phyloP scores from a whole-genome alignment of 2,888 invertebrate genomes.

The Pandemis heparana region DNA sequence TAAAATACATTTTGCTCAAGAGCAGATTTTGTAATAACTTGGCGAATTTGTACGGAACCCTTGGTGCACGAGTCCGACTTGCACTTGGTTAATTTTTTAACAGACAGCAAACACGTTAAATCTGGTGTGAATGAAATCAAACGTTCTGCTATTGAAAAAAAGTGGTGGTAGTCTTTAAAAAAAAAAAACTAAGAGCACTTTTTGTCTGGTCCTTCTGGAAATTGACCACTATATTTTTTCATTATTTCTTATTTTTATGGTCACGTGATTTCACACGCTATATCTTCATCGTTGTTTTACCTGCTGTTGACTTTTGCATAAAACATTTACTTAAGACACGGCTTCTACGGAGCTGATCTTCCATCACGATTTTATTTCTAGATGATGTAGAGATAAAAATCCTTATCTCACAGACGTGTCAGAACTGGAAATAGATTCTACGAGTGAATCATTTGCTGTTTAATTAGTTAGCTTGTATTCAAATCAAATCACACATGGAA shows the following conservation, averaged over 20 bases:
- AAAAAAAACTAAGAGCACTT: too few relatives aligned
- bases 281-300: neutral
- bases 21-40: too few relatives aligned
- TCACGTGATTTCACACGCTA: neutral
- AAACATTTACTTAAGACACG: neutral
- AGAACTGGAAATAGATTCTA: conserved; percentile 22
- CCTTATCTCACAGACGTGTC: conserved; percentile 15
- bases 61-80: too few relatives aligned
- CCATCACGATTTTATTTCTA: conserved; percentile 1
- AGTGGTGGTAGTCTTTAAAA: too few relatives aligned
- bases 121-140: too few relatives aligned
- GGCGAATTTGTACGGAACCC: too few relatives aligned
- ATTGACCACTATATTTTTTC: too few relatives aligned
- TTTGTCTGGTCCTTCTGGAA: neutral
- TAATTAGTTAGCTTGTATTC: neutral
- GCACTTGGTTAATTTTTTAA: too few relatives aligned
- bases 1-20: too few relatives aligned
- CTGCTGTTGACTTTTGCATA: conserved; percentile 9
- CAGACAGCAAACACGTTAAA: too few relatives aligned
- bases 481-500: neutral
- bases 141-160: too few relatives aligned
- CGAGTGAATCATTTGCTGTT: conserved; percentile 17
- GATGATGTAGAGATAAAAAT: conserved; percentile 9
- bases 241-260: neutral
- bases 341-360: neutral